These are phyloP conservation scores for Amblyraja radiata DNA, from an alignment of 2,797 vertebrate species.

Conservation along the genomic window DNA sequence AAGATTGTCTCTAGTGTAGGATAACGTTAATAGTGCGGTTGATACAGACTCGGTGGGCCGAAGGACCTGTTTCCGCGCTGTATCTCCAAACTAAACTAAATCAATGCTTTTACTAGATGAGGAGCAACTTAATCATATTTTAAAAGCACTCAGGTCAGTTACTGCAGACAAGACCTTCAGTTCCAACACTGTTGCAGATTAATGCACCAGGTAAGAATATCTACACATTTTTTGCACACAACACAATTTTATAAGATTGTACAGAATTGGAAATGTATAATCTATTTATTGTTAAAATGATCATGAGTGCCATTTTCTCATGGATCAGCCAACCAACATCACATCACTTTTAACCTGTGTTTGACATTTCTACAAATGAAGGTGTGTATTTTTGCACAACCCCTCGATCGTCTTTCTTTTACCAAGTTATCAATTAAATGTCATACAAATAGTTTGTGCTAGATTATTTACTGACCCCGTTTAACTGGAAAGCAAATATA, in stretches of 20 bases:
- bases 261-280: not conserved
- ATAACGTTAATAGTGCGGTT: no score
- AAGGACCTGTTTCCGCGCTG: no score
- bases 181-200: not conserved
- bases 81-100: no score
- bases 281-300: not conserved
- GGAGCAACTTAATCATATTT: not conserved
- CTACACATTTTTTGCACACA: not conserved
- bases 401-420: not conserved
- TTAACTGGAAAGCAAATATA: not conserved
- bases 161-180: not conserved
- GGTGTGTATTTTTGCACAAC: not conserved
- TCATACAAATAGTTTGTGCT: not conserved
- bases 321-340: not conserved
- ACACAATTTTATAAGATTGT: not conserved
- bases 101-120: not conserved
- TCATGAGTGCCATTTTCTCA: not conserved
- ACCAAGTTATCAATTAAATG: not conserved
- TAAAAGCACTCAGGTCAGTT: not conserved
- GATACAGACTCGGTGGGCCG: no score
- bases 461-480: not conserved
- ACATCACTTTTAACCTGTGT: not conserved
- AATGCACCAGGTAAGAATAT: not conserved
- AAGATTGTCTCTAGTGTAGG: no score
- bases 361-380: not conserved